Evolutionary conservation across 2,113 vertebrate species (phyloP).

Genomic region (Oncorhynchus tshawytscha): DNA sequence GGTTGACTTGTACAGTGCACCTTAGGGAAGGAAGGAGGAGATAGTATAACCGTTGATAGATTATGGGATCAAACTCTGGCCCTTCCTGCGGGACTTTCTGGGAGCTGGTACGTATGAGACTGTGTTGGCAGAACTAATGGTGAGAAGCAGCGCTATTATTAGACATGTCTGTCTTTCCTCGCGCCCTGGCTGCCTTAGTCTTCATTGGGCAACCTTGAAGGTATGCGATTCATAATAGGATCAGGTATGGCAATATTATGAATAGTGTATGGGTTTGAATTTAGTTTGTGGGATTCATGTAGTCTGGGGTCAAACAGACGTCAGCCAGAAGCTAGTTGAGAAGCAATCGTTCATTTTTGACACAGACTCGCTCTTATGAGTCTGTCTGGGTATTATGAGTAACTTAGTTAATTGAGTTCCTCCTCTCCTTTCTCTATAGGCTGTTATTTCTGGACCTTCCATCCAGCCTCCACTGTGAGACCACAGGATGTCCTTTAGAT

Average conservation of each 20-base stretch:
- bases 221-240: neutral
- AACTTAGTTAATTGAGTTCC: neutral
- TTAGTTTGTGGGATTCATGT: neutral
- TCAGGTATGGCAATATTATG: neutral
- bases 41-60: neutral
- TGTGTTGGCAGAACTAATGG: neutral
- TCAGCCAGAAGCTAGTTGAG: neutral
- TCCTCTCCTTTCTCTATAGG: neutral
- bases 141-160: slow-evolving; percentile 12
- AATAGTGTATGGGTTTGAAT: neutral
- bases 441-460: neutral
- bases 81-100: slow-evolving; percentile 1
- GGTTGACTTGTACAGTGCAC: neutral
- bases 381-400: neutral
- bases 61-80: neutral
- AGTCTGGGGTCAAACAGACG: neutral
- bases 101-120: neutral
- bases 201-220: neutral
- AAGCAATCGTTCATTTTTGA: neutral
- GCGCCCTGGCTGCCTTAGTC: neutral
- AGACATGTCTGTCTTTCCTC: neutral
- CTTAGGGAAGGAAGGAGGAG: neutral
- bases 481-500: slow-evolving; percentile 17
- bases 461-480: slow-evolving; percentile 18
- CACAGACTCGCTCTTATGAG: neutral